Percentiles rank a stretch among this genome's conserved stretches.
phyloP scores from a whole-genome alignment of 2,888 invertebrate species.

The Cheilosia vulpina region DNA sequence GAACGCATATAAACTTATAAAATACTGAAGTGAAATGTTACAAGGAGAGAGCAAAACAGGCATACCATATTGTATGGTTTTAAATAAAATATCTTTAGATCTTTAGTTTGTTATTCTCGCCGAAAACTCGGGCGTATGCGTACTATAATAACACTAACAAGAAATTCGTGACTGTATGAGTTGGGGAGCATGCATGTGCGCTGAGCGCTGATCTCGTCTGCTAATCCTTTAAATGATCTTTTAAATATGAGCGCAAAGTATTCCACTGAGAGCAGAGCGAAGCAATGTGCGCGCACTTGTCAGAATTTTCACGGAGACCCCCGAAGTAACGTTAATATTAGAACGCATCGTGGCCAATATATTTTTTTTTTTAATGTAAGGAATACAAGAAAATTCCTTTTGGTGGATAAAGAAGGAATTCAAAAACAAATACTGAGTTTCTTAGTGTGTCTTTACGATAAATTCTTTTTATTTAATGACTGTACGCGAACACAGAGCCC shows the following conservation, averaged over 20 bases:
- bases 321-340: conserved; percentile 48
- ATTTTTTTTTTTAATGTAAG: conserved; percentile 8
- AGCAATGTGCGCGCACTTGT: conserved; percentile 45
- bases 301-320: conserved; percentile 30
- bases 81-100: conserved; percentile 62
- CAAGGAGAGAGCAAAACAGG: conserved; percentile 56
- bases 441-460: conserved; percentile 8
- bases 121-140: conserved; percentile 64
- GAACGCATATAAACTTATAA: conserved; percentile 70
- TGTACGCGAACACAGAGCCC: neutral
- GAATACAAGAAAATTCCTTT: conserved; percentile 21
- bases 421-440: neutral
- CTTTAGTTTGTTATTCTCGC: conserved; percentile 62
- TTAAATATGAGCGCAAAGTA: conserved; percentile 27
- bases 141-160: conserved; percentile 42
- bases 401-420: conserved; percentile 27
- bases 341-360: conserved; percentile 36
- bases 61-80: conserved; percentile 37
- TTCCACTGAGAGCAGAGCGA: conserved; percentile 10
- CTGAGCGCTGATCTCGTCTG: conserved; percentile 26
- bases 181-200: conserved; percentile 35
- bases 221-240: conserved; percentile 59
- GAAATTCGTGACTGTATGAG: conserved; percentile 2
- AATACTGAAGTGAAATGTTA: conserved; percentile 76
- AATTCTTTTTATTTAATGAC: conserved; percentile 31